phyloP scores from a whole-genome alignment of 1,140 invertebrate species.

The Aethina tumida region DNA sequence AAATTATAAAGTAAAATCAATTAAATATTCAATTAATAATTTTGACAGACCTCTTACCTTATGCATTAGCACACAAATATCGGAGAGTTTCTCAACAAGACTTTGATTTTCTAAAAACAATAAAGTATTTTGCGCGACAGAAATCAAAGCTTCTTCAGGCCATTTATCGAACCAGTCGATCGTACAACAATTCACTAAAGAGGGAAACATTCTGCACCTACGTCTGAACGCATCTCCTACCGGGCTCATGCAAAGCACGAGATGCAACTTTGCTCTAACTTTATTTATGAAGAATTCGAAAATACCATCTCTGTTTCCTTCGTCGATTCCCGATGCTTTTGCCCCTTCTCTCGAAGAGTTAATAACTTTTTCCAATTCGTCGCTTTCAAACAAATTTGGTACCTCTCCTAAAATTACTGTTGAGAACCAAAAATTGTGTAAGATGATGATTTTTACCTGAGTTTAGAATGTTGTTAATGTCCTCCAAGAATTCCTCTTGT shows the following conservation, averaged over 20 bases:
- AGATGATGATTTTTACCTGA: slow-evolving; percentile 51
- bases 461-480: slow-evolving; percentile 85
- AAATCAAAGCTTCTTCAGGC: slow-evolving; percentile 78
- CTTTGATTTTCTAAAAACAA: slow-evolving; percentile 38
- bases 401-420: slow-evolving; percentile 39
- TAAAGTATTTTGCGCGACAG: slow-evolving; percentile 57
- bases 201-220: slow-evolving; percentile 78
- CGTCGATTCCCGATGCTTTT: slow-evolving; percentile 55
- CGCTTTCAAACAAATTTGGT: slow-evolving; percentile 75
- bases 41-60: slow-evolving; percentile 37
- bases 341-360: slow-evolving; percentile 58
- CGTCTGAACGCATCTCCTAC: slow-evolving; percentile 75
- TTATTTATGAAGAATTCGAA: slow-evolving; percentile 74
- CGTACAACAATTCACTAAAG: slow-evolving; percentile 85
- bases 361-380: slow-evolving; percentile 75
- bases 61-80: slow-evolving; percentile 67
- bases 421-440: background rate
- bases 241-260: slow-evolving; percentile 83
- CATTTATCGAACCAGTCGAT: slow-evolving; percentile 90
- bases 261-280: slow-evolving; percentile 69
- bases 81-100: slow-evolving; percentile 46
- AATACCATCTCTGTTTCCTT: slow-evolving; percentile 62
- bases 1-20: slow-evolving; percentile 24
- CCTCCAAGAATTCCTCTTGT: slow-evolving; percentile 85
- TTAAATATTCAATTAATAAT: background rate